phyloP scores from a whole-genome alignment of 2,113 vertebrate species.

The Procapra przewalskii region DNA sequence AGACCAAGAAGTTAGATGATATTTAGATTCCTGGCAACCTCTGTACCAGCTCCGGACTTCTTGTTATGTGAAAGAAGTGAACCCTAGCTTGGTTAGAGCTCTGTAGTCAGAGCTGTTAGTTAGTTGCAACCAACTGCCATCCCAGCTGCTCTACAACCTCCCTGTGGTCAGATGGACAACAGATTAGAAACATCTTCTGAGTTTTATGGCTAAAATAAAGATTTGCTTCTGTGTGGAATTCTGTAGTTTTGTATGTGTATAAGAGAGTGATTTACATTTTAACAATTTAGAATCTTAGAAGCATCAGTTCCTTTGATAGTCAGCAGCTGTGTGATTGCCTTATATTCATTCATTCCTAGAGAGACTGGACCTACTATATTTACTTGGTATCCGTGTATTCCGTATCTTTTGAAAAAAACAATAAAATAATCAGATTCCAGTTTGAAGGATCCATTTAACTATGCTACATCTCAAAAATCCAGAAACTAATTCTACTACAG shows the following conservation, averaged over 20 bases:
- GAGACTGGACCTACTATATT: slow-evolving; percentile 38
- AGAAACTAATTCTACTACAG: slow-evolving; percentile 3
- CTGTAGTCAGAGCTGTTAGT: background rate
- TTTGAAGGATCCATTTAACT: slow-evolving; percentile 15
- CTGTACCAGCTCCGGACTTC: background rate
- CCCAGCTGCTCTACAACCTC: background rate
- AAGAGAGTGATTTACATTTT: slow-evolving; percentile 51
- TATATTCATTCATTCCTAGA: slow-evolving; percentile 38
- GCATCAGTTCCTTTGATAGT: slow-evolving; percentile 42
- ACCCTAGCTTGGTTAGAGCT: background rate
- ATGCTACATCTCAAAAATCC: background rate
- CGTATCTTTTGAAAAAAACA: slow-evolving; percentile 1
- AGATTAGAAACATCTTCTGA: slow-evolving; percentile 49
- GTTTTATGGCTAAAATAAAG: slow-evolving; percentile 45
- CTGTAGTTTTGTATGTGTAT: background rate
- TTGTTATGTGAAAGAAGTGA: background rate
- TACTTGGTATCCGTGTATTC: slow-evolving; percentile 42
- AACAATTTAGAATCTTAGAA: slow-evolving; percentile 34
- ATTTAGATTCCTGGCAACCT: background rate
- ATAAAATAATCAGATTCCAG: slow-evolving; percentile 34
- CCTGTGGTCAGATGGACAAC: slow-evolving; percentile 34
- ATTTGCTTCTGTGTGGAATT: slow-evolving; percentile 1
- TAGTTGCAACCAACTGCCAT: background rate
- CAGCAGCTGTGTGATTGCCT: slow-evolving; percentile 65
- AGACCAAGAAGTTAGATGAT: background rate